These are phyloP conservation scores for Synergus laeviventris DNA, from an alignment of 2,888 invertebrate species.

Conservation along the genomic window DNA sequence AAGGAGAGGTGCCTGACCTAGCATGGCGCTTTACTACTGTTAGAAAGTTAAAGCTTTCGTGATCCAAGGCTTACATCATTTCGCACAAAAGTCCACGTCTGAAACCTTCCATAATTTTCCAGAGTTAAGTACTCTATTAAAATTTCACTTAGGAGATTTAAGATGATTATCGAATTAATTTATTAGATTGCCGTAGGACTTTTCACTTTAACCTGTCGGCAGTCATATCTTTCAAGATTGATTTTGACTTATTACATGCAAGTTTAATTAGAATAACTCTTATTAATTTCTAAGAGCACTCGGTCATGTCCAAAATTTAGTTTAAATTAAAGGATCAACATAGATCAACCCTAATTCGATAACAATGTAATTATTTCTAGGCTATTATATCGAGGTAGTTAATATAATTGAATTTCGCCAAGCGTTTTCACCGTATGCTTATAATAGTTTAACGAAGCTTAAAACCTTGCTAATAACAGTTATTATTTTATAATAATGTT, in stretches of 20 bases:
- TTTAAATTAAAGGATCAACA: not conserved
- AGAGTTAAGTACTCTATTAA: too few species aligned
- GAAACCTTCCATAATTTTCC: not conserved
- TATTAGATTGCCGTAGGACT: not conserved
- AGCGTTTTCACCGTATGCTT: too few species aligned
- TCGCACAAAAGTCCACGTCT: not conserved
- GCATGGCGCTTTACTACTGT: constrained; percentile 54
- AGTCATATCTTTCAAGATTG: not conserved
- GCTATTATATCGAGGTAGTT: not conserved
- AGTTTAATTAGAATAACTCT: too few species aligned
- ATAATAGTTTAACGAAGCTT: too few species aligned
- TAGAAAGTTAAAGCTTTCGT: constrained; percentile 34
- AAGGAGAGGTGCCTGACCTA: constrained; percentile 63
- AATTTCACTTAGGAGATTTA: not conserved
- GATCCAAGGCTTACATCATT: not conserved
- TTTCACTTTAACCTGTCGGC: not conserved
- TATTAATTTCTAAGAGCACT: too few species aligned
- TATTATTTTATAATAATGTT: not conserved
- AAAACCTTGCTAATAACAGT: too few species aligned
- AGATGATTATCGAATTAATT: not conserved
- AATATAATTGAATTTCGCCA: not conserved
- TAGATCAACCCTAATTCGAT: not conserved
- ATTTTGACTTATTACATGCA: too few species aligned
- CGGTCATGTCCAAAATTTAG: too few species aligned
- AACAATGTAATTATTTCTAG: not conserved